Evolutionary conservation across 2,888 invertebrate genomes (phyloP).

Genomic region (Diarsia mendica): DNA sequence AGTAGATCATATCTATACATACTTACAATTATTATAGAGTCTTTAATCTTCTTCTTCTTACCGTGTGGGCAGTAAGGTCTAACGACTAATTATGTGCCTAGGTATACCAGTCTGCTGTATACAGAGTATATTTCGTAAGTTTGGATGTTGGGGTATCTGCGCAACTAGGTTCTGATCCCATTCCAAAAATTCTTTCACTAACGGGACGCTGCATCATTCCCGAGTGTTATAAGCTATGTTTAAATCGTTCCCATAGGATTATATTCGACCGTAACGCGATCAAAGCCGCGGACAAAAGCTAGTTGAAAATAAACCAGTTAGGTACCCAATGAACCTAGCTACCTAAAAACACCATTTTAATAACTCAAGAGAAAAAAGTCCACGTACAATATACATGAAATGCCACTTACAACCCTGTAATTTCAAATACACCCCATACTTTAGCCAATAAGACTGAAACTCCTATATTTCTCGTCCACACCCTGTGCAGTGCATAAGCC

Average conservation of each 20-base stretch:
- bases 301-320: neutral
- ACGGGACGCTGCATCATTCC: neutral
- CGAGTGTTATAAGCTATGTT: neutral
- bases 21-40: too few species aligned
- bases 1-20: too few species aligned
- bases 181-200: neutral
- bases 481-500: constrained; percentile 43
- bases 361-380: constrained; percentile 16
- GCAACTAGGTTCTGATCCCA: neutral
- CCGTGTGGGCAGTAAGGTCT: too few species aligned
- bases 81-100: too few species aligned
- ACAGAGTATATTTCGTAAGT: neutral
- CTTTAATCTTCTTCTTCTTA: too few species aligned
- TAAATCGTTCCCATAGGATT: neutral
- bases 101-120: too few species aligned
- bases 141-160: neutral
- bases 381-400: constrained; percentile 23
- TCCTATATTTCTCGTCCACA: constrained; percentile 37
- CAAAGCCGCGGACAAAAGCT: fast-evolving
- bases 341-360: constrained; percentile 32
- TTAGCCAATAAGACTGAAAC: constrained; percentile 38
- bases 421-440: constrained; percentile 33
- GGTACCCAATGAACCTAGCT: neutral
- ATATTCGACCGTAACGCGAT: neutral
- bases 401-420: constrained; percentile 32